phyloP scores from a whole-genome alignment of 2,888 invertebrate genomes.

The Xanthorhoe spadicearia region DNA sequence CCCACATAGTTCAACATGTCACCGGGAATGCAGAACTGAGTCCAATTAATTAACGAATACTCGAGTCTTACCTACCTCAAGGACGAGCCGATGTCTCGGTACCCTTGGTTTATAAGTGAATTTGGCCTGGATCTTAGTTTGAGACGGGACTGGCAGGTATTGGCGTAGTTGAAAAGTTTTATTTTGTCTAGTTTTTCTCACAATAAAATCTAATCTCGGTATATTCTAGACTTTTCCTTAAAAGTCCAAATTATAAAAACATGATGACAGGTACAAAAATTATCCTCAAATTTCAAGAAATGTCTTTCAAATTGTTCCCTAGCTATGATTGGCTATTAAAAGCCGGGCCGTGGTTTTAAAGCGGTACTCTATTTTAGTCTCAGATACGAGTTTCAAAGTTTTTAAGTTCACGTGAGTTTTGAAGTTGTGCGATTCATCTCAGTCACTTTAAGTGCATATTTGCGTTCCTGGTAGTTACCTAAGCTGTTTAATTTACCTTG shows the following conservation, averaged over 20 bases:
- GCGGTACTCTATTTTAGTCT: slow-evolving; percentile 47
- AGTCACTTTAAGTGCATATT: slow-evolving; percentile 73
- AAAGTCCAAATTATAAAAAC: too few relatives aligned
- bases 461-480: slow-evolving; percentile 55
- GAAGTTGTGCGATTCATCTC: slow-evolving; percentile 68
- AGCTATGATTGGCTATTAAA: too few relatives aligned
- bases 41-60: slow-evolving; percentile 21
- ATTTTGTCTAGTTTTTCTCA: not conserved
- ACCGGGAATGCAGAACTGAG: slow-evolving; percentile 13
- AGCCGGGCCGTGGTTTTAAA: slow-evolving; percentile 21
- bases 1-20: not conserved
- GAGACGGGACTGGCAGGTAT: slow-evolving; percentile 16
- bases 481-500: slow-evolving; percentile 55
- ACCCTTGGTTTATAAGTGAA: slow-evolving; percentile 15
- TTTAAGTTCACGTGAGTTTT: slow-evolving; percentile 59
- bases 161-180: slow-evolving; percentile 5
- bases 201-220: not conserved
- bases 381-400: slow-evolving; percentile 42
- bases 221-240: not conserved
- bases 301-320: too few relatives aligned
- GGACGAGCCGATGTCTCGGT: slow-evolving; percentile 1
- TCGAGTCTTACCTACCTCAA: slow-evolving; percentile 19
- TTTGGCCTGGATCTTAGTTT: slow-evolving; percentile 15
- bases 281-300: too few relatives aligned
- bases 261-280: too few relatives aligned